Conservation (phyloP, 2,797 vertebrate genomes). For the Vireo griseus region DNA sequence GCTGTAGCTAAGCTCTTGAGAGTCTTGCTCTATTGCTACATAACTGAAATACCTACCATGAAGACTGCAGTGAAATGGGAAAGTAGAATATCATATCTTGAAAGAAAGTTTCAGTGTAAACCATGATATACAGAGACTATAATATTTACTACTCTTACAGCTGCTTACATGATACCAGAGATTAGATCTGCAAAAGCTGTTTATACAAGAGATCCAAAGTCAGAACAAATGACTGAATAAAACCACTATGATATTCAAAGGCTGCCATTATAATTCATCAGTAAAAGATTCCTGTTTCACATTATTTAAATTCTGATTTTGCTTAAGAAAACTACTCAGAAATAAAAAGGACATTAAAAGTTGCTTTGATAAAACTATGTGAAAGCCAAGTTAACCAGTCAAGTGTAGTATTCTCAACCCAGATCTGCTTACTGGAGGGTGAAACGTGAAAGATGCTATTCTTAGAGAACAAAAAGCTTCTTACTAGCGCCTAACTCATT, state of each 20-base stretch:
- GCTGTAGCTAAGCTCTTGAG: neutral
- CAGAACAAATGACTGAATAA: neutral
- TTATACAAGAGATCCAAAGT: neutral
- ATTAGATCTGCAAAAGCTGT: neutral
- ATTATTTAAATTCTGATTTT: neutral
- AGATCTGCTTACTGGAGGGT: slow-evolving; percentile 54
- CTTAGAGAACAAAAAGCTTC: slow-evolving; percentile 60
- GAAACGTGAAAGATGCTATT: slow-evolving; percentile 56
- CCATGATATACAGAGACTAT: neutral
- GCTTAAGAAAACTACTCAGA: neutral
- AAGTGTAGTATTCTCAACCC: slow-evolving; percentile 24
- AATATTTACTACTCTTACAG: neutral
- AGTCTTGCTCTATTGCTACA: neutral
- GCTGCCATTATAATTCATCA: neutral
- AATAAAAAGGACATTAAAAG: neutral
- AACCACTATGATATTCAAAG: neutral
- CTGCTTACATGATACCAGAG: neutral
- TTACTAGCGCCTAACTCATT: slow-evolving; percentile 49
- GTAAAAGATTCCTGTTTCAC: neutral
- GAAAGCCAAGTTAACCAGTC: slow-evolving; percentile 25
- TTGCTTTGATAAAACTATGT: neutral
- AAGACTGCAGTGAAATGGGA: neutral
- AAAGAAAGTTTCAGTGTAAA: neutral
- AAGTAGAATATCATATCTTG: neutral
- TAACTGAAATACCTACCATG: neutral